These are phyloP conservation scores for Anorthoa munda DNA, from an alignment of 2,888 invertebrate species.

Conservation along the genomic window DNA sequence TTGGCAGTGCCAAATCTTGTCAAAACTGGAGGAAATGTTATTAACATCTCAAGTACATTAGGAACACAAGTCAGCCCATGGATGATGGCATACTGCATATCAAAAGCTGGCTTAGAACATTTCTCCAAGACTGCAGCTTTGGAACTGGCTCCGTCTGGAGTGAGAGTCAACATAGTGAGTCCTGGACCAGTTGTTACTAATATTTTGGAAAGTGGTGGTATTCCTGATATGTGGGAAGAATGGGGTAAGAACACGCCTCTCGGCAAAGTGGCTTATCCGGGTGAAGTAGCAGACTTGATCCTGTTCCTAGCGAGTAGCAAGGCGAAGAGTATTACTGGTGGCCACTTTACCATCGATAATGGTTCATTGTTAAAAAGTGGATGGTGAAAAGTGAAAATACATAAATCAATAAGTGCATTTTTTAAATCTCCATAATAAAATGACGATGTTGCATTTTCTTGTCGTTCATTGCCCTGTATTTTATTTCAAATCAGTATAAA, in stretches of 20 bases:
- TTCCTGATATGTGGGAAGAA: conserved; percentile 39
- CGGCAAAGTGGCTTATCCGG: conserved; percentile 30
- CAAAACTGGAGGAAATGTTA: conserved; percentile 67
- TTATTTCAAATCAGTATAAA: neutral
- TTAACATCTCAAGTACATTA: conserved; percentile 58
- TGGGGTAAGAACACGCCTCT: conserved; percentile 4
- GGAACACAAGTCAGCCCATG: neutral
- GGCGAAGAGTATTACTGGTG: conserved; percentile 53
- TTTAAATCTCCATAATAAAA: neutral
- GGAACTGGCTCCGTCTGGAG: conserved; percentile 90
- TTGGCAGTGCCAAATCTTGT: conserved; percentile 58
- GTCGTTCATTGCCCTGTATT: neutral
- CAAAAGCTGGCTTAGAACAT: conserved; percentile 87
- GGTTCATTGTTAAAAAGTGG: conserved; percentile 21
- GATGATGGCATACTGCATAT: conserved; percentile 37
- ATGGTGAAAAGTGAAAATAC: neutral
- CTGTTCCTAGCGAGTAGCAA: conserved; percentile 45
- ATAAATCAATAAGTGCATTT: neutral
- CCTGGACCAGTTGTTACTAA: conserved; percentile 92
- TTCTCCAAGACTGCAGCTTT: conserved; percentile 93
- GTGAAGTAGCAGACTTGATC: conserved; percentile 43
- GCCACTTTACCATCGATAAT: conserved; percentile 40
- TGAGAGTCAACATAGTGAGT: conserved; percentile 93
- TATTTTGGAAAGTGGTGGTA: conserved; percentile 38
- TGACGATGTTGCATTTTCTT: neutral